Evolutionary conservation across 1,140 invertebrate species (phyloP).

Genomic region (Mycetomoellerius zeteki): DNA sequence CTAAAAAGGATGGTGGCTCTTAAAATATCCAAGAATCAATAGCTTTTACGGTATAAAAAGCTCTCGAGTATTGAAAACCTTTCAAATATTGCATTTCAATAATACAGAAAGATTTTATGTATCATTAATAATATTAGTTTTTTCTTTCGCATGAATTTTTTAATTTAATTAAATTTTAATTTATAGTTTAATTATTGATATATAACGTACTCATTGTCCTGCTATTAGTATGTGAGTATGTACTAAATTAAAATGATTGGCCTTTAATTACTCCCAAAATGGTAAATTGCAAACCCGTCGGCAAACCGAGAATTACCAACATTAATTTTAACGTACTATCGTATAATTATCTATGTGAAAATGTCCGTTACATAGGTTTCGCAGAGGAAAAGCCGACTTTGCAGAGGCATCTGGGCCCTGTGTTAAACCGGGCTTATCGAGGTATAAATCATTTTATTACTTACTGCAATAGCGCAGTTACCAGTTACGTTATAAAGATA

Average conservation of each 20-base stretch:
- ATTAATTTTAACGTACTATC: slow-evolving; percentile 21
- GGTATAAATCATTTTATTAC: slow-evolving; percentile 64
- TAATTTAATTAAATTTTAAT: neutral
- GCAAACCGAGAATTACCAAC: slow-evolving; percentile 9
- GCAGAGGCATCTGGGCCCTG: slow-evolving; percentile 2
- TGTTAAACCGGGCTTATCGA: slow-evolving; percentile 45
- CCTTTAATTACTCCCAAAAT: slow-evolving; percentile 47
- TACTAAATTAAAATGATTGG: slow-evolving; percentile 12
- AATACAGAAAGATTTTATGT: neutral
- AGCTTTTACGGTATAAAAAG: slow-evolving; percentile 11
- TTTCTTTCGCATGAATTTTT: neutral
- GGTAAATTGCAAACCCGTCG: neutral
- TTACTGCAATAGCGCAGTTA: slow-evolving; percentile 26
- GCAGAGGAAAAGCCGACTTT: slow-evolving; percentile 1
- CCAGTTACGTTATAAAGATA: slow-evolving; percentile 37
- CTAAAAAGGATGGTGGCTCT: neutral
- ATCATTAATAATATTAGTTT: slow-evolving; percentile 6
- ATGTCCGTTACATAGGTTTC: neutral
- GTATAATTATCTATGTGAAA: slow-evolving; percentile 16
- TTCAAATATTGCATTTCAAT: neutral
- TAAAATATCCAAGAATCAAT: slow-evolving; percentile 33
- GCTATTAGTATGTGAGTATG: slow-evolving; percentile 1
- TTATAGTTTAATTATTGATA: slow-evolving; percentile 1
- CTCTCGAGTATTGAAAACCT: neutral
- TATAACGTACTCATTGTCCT: neutral